These are phyloP conservation scores for Plectropomus leopardus DNA, from an alignment of 2,113 vertebrate species.

Conservation along the genomic window DNA sequence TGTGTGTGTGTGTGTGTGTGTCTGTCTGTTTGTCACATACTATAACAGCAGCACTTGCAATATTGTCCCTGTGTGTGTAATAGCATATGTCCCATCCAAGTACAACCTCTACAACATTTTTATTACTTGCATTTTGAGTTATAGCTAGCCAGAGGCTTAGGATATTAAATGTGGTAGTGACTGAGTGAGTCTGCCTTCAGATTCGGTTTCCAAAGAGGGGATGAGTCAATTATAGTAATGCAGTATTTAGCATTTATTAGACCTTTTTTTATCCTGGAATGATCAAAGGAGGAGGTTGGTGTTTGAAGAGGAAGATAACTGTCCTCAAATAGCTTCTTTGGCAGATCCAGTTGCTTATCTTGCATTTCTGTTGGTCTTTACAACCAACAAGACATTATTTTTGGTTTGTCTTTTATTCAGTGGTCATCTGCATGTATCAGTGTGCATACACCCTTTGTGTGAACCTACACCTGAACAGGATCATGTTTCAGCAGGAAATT, in stretches of 20 bases:
- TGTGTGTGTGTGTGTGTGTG: not conserved
- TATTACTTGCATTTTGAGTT: constrained; percentile 59
- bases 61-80: constrained; percentile 39
- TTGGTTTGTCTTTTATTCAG: not conserved
- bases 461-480: not conserved
- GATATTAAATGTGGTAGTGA: constrained; percentile 52
- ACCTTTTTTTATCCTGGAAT: constrained; percentile 31
- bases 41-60: constrained; percentile 9
- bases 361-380: constrained; percentile 21
- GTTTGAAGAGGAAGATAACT: constrained; percentile 19
- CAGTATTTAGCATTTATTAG: constrained; percentile 60
- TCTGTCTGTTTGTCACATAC: not conserved
- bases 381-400: not conserved
- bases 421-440: not conserved
- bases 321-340: constrained; percentile 48
- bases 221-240: constrained; percentile 66
- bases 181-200: constrained; percentile 19
- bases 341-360: constrained; percentile 3
- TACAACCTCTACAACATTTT: constrained; percentile 49
- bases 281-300: constrained; percentile 29
- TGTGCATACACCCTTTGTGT: not conserved
- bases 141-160: constrained; percentile 38
- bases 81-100: constrained; percentile 17
- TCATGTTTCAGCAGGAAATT: not conserved
- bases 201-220: constrained; percentile 15